Percentiles rank a stretch among this genome's conserved stretches.
Conservation (phyloP, 2,797 vertebrate species). For the Eleutherodactylus coqui region DNA sequence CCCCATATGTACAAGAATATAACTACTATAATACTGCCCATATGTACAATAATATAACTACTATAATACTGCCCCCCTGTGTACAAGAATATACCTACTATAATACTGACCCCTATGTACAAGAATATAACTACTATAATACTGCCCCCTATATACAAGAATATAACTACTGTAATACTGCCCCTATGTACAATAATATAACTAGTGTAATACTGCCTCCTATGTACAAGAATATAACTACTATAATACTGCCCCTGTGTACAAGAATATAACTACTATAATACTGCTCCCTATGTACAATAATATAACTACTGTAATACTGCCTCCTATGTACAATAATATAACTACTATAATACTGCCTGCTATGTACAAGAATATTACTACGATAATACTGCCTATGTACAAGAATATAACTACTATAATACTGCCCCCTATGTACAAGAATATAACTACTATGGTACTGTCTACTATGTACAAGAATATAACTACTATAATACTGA, state of each 20-base stretch:
- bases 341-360: not conserved
- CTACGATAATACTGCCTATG: not conserved
- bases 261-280: no score
- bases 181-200: not conserved
- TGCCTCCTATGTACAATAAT: not conserved
- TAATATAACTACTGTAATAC: conserved; percentile 2
- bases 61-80: not conserved
- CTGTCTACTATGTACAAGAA: not conserved
- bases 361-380: not conserved
- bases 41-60: not conserved
- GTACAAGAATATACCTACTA: conserved; percentile 1
- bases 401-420: conserved; percentile 3
- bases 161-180: conserved; percentile 13
- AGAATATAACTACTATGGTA: conserved; percentile 4
- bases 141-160: not conserved
- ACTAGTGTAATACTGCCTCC: not conserved
- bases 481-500: not conserved
- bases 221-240: not conserved
- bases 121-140: conserved; percentile 17
- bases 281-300: not conserved
- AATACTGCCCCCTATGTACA: not conserved
- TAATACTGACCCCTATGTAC: not conserved
- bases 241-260: not conserved
- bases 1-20: not conserved
- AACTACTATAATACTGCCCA: not conserved